A percentile compares a stretch with the other conserved stretches of the same genome.
Conservation (phyloP, 2,113 vertebrate genomes). For the Platysteira castanea region DNA sequence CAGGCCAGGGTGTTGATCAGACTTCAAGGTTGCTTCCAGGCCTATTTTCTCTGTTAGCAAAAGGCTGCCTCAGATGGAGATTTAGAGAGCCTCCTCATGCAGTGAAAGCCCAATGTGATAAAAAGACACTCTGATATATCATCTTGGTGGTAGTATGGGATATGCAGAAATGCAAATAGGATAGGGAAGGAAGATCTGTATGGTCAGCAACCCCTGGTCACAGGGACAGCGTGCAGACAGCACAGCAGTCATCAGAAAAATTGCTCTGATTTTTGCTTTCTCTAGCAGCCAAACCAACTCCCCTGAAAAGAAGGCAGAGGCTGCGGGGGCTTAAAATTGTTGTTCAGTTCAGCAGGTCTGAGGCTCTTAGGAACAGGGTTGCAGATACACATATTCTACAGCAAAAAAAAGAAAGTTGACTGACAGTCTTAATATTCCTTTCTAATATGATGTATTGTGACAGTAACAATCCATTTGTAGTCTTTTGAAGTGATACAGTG, state of each 20-base stretch:
- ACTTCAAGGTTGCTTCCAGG: not conserved
- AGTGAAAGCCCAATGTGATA: not conserved
- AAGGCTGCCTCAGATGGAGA: not conserved
- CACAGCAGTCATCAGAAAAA: not conserved
- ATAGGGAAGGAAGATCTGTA: not conserved
- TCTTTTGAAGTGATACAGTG: not conserved
- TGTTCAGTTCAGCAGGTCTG: not conserved
- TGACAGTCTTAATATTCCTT: not conserved
- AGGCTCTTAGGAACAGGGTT: not conserved
- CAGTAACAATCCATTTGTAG: not conserved
- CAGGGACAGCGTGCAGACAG: not conserved
- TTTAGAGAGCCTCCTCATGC: not conserved
- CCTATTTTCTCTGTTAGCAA: not conserved
- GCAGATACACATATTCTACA: not conserved
- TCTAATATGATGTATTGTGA: not conserved
- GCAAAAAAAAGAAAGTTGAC: not conserved
- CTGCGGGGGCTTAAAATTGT: not conserved
- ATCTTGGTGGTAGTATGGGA: not conserved
- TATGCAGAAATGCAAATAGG: not conserved
- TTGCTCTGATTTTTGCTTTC: not conserved
- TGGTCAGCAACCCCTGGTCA: not conserved
- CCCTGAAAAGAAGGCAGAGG: not conserved
- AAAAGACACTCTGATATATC: not conserved
- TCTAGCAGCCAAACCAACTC: not conserved
- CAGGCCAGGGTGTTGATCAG: not conserved